Evolutionary conservation across 2,797 vertebrate species (phyloP).

Genomic region (Xyrichtys novacula): DNA sequence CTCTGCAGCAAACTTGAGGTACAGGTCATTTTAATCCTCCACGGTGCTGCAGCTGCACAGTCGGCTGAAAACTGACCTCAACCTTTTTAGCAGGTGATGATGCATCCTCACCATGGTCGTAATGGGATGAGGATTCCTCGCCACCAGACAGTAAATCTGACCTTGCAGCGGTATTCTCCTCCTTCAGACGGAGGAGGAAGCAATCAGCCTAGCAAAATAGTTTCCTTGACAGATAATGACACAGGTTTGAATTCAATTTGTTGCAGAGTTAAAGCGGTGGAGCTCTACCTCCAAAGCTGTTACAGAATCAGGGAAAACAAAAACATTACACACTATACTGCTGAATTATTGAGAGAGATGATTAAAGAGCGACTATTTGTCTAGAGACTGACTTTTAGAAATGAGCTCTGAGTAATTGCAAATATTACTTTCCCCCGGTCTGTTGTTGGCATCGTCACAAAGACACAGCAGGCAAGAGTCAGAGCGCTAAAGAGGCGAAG

Average conservation of each 20-base stretch:
- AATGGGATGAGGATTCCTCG: slow-evolving; percentile 45
- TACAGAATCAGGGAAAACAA: neutral
- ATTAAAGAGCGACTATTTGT: slow-evolving; percentile 10
- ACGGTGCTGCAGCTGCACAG: slow-evolving; percentile 27
- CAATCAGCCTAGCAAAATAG: neutral
- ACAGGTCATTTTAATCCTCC: slow-evolving; percentile 32
- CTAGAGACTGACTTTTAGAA: slow-evolving; percentile 9
- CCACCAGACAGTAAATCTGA: slow-evolving; percentile 42
- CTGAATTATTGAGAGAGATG: slow-evolving; percentile 5
- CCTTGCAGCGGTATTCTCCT: slow-evolving; percentile 28
- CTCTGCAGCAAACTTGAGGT: neutral
- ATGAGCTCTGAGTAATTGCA: slow-evolving; percentile 14
- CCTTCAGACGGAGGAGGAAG: neutral
- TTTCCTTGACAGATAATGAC: slow-evolving; percentile 6
- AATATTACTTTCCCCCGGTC: slow-evolving; percentile 20
- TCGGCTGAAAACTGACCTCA: slow-evolving; percentile 45
- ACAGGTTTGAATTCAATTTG: slow-evolving; percentile 26
- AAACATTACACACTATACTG: neutral
- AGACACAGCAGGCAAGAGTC: slow-evolving; percentile 66
- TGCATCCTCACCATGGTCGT: slow-evolving; percentile 51
- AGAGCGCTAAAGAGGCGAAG: slow-evolving; percentile 50
- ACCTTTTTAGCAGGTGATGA: slow-evolving; percentile 60
- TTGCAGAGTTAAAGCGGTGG: neutral
- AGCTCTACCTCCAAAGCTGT: slow-evolving; percentile 5
- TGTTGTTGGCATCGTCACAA: slow-evolving; percentile 53